Conservation (phyloP, 2,888 invertebrate species). For the Timema cristinae region DNA sequence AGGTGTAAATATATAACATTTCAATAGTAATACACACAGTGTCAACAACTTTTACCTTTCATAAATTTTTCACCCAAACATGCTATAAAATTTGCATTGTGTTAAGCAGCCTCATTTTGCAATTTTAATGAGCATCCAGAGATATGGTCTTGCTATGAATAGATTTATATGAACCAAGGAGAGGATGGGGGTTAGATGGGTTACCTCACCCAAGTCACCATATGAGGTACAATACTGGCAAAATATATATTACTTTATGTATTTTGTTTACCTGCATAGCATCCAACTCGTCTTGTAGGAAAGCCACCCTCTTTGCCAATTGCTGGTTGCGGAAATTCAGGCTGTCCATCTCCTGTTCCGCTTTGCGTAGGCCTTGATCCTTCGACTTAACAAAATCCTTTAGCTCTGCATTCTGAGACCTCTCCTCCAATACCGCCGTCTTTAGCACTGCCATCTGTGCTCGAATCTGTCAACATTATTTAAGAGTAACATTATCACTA, state of each 20-base stretch:
- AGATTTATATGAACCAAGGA: background rate
- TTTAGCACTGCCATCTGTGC: constrained; percentile 89
- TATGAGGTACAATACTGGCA: too few relatives aligned
- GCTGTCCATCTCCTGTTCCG: constrained; percentile 91
- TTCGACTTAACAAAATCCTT: constrained; percentile 75
- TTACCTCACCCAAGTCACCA: background rate
- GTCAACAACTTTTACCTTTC: too few relatives aligned
- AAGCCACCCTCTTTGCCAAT: constrained; percentile 83
- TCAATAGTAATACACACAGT: too few relatives aligned
- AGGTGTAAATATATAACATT: too few relatives aligned
- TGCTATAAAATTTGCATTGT: too few relatives aligned
- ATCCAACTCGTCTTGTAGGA: constrained; percentile 86
- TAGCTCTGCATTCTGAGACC: constrained; percentile 69
- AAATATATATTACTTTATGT: background rate
- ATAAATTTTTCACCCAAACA: too few relatives aligned
- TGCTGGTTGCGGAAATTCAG: constrained; percentile 90
- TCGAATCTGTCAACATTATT: constrained; percentile 62
- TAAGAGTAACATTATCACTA: background rate
- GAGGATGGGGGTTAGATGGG: background rate
- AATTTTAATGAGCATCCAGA: too few relatives aligned
- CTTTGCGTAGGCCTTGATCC: constrained; percentile 77
- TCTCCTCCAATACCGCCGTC: constrained; percentile 89
- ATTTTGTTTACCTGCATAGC: constrained; percentile 47
- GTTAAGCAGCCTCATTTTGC: too few relatives aligned
- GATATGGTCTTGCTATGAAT: too few relatives aligned